Percentiles rank a stretch among this genome's conserved stretches.
phyloP scores from a whole-genome alignment of 2,888 invertebrate species.

The Acrobasis repandana region DNA sequence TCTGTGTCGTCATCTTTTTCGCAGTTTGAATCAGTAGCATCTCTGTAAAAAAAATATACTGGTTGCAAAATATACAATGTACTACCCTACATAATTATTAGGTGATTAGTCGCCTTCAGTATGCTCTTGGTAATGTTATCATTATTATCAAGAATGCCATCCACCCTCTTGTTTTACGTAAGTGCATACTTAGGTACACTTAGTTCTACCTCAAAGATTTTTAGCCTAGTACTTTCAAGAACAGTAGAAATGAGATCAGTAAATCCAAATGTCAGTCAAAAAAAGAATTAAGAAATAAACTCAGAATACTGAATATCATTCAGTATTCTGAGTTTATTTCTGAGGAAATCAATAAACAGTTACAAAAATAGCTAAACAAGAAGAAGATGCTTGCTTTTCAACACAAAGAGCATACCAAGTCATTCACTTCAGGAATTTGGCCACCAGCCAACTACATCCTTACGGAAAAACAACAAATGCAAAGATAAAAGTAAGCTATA shows the following conservation, averaged over 20 bases:
- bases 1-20: slow-evolving; percentile 80
- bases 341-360: no score
- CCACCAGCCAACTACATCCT: slow-evolving; percentile 5
- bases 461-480: background rate
- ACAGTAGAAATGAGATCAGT: no score
- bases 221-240: no score
- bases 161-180: background rate
- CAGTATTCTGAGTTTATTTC: no score
- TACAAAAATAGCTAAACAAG: slow-evolving; percentile 6
- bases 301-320: no score
- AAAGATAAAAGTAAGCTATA: background rate
- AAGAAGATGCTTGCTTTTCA: background rate
- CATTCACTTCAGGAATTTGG: slow-evolving; percentile 22
- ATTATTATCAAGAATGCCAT: background rate
- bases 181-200: background rate
- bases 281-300: no score
- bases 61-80: background rate
- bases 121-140: background rate
- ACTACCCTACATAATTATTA: background rate
- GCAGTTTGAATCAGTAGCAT: slow-evolving; percentile 39
- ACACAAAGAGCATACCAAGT: slow-evolving; percentile 22
- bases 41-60: slow-evolving; percentile 41
- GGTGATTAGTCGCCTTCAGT: background rate
- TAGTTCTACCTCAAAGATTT: background rate
- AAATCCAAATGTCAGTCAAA: no score